Conservation (phyloP, 2,113 vertebrate genomes). For the Pelmatolapia mariae region DNA sequence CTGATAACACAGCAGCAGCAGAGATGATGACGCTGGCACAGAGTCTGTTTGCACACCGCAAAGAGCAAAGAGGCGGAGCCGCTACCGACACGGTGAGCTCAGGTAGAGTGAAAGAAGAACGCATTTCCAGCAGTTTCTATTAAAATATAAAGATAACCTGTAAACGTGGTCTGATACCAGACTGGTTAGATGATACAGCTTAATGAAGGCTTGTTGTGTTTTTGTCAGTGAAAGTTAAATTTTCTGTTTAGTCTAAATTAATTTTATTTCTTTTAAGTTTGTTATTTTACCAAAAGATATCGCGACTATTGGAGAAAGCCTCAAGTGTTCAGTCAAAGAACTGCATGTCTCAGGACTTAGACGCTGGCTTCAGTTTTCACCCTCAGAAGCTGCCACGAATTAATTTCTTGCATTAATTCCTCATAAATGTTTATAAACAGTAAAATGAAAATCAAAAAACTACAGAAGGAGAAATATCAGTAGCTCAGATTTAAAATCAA, state of each 20-base stretch:
- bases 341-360: background rate
- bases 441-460: background rate
- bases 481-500: background rate
- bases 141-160: background rate
- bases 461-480: background rate
- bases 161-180: background rate
- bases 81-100: background rate
- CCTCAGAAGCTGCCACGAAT: background rate
- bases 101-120: background rate
- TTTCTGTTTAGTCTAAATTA: background rate
- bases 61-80: background rate
- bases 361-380: background rate
- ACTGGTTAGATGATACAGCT: background rate
- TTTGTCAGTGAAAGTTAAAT: background rate
- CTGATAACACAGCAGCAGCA: no score
- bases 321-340: background rate
- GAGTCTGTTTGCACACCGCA: background rate
- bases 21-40: background rate
- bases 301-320: background rate
- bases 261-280: background rate
- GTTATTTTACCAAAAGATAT: background rate
- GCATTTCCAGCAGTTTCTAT: background rate
- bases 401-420: background rate
- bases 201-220: background rate
- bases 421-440: background rate